Evolutionary conservation across 1,140 invertebrate species (phyloP), one percentile per base, ranked within the genome.

Genomic region (Neuroterus valhalla): DNA sequence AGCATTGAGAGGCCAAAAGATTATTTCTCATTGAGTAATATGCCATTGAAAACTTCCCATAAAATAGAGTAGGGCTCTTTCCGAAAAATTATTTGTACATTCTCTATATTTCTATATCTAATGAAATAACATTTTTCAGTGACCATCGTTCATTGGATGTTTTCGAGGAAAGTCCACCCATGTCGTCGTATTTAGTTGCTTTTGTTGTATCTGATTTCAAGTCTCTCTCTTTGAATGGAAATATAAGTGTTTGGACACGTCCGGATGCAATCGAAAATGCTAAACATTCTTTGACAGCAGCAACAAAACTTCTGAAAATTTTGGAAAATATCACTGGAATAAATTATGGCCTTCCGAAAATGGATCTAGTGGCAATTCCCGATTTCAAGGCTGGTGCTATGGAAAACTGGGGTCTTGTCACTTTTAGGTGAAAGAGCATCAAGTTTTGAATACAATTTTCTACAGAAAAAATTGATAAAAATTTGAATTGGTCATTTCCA

Each of bases 151-250:
- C 46, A 17, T 17, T 48, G 46, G 46, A 48, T 48, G 15, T 48
- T 19, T 98, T 94, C 82, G 71, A 91, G 1, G 91, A 90, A 68
- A 95, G 94, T 1, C 93, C 95, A 0, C 88, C 89, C 2, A 98
- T 98, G 96, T 96, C 96, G 0, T 96, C 96, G 0, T 98, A 98
- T 78, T 86, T 98, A 3, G 89, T 98, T 14, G 96, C 96, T 2
- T 93, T 97, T 79, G 91, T 96, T 3, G 92, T 98, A 1, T 95
- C 94, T 23, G 94, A 98, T 75, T 97, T 97, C 72, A 81, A 81
- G 38, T 84, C 82, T 19, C 73, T 79, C 17, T 46, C 75, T 38
- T 0, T 38, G 0, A 62, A 79, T 0, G 89, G 89, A 19, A 90
- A 91, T 1, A 92, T 94, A 23, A 87, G 89, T 71, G 93, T 98